A percentile compares a stretch with the other conserved stretches of the same genome.
Conservation (phyloP, 2,113 vertebrate species). For the Lophotis ruficrista region DNA sequence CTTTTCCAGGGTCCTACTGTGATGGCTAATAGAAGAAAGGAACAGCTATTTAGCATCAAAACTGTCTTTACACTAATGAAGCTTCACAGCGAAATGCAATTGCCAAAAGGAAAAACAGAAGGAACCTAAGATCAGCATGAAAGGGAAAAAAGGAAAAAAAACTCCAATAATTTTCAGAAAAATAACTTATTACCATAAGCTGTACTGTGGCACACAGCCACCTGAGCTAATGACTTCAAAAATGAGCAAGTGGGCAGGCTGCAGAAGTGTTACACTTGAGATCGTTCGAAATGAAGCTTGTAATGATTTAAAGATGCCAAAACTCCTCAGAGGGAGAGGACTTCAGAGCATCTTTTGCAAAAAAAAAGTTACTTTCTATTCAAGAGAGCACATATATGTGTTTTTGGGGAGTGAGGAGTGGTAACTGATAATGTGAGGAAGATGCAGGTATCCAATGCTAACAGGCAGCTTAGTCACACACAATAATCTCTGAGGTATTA, state of each 20-base stretch:
- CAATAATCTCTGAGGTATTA: neutral
- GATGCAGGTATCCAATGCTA: neutral
- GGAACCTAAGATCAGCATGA: neutral
- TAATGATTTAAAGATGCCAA: neutral
- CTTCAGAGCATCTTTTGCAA: neutral
- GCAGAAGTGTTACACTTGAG: neutral
- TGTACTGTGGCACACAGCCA: neutral
- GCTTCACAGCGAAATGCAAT: neutral
- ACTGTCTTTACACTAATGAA: neutral
- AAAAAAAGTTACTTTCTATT: neutral
- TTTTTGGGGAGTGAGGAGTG: neutral
- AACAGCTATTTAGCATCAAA: neutral
- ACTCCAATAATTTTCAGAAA: neutral
- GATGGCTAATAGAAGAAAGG: neutral
- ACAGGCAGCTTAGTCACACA: neutral
- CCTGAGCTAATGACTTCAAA: neutral
- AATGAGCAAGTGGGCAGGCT: neutral
- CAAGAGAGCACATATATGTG: fast-evolving
- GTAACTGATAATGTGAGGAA: neutral
- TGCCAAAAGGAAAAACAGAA: neutral
- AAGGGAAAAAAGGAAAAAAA: fast-evolving
- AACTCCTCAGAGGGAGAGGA: neutral
- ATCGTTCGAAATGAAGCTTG: neutral
- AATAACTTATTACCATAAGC: neutral
- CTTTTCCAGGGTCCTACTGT: neutral